Conservation (phyloP, 2,113 vertebrate genomes). For the Zapornia atra region DNA sequence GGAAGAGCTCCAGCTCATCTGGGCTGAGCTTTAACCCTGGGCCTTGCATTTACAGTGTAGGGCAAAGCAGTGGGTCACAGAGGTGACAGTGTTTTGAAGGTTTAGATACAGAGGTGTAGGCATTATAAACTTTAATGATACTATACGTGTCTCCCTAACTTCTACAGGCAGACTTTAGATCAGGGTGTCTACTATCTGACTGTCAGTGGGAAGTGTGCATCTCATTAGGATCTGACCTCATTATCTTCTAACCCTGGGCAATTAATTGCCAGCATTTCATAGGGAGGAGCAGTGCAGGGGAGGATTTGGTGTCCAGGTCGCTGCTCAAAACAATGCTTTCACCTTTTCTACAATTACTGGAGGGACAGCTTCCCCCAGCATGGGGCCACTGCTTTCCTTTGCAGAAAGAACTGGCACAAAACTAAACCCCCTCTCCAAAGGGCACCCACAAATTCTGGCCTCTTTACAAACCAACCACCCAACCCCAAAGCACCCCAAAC, state of each 20-base stretch:
- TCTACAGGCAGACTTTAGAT: slow-evolving; percentile 5
- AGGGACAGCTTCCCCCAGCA: fast-evolving
- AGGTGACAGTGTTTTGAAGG: background rate
- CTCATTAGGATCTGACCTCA: slow-evolving; percentile 22
- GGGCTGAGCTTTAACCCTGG: background rate
- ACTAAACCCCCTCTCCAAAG: background rate
- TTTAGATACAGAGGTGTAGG: background rate
- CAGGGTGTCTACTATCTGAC: background rate
- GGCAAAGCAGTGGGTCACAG: background rate
- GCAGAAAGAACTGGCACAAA: background rate
- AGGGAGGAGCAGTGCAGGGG: background rate
- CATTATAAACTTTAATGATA: background rate
- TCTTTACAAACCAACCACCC: background rate
- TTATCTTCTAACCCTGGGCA: slow-evolving; percentile 18
- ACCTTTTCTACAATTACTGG: background rate
- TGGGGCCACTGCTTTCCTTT: background rate
- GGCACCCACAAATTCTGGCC: background rate
- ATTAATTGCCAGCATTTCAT: slow-evolving; percentile 37
- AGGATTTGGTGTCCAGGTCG: background rate
- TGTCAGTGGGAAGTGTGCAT: background rate
- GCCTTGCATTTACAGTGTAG: background rate
- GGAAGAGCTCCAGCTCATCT: background rate
- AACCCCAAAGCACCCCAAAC: background rate
- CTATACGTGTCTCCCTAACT: background rate
- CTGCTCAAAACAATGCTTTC: background rate